These are phyloP conservation scores for Camponotus vicinus DNA, from an alignment of 1,140 invertebrate genomes.

Conservation along the genomic window DNA sequence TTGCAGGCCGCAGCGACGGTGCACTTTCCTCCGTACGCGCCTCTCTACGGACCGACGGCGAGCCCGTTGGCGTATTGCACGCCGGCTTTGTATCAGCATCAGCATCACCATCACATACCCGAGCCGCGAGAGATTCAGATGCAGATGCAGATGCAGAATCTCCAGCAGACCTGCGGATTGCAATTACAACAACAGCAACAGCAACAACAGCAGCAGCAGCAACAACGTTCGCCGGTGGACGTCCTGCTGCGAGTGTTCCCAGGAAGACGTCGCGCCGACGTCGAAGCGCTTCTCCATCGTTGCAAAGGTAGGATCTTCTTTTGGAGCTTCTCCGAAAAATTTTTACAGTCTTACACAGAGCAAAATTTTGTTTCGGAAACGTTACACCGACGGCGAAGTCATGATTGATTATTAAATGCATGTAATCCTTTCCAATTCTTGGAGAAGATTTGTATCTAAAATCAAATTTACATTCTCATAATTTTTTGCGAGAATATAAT, in stretches of 20 bases:
- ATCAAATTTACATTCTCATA: background rate
- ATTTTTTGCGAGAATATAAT: background rate
- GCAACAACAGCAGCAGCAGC: conserved; percentile 81
- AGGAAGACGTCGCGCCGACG: conserved; percentile 92
- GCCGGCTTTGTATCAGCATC: conserved; percentile 84
- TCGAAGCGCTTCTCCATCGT: conserved; percentile 92
- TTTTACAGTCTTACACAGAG: no score
- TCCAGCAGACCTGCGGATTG: conserved; percentile 80
- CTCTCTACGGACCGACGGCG: conserved; percentile 83
- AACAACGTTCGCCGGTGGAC: conserved; percentile 90
- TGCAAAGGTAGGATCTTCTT: conserved; percentile 87
- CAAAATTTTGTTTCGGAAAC: background rate
- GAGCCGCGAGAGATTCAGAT: conserved; percentile 82
- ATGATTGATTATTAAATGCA: background rate
- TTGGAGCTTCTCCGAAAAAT: background rate
- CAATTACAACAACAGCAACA: conserved; percentile 83
- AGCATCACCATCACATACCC: conserved; percentile 81
- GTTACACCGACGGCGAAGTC: background rate
- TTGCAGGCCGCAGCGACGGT: conserved; percentile 81
- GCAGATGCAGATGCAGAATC: conserved; percentile 85
- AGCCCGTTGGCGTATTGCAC: conserved; percentile 82
- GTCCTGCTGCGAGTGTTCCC: conserved; percentile 94
- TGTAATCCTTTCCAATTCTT: no score
- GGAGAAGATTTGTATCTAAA: background rate
- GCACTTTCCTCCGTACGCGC: conserved; percentile 82